phyloP scores from a whole-genome alignment of 1,140 invertebrate genomes.

The Drosophila asahinai region DNA sequence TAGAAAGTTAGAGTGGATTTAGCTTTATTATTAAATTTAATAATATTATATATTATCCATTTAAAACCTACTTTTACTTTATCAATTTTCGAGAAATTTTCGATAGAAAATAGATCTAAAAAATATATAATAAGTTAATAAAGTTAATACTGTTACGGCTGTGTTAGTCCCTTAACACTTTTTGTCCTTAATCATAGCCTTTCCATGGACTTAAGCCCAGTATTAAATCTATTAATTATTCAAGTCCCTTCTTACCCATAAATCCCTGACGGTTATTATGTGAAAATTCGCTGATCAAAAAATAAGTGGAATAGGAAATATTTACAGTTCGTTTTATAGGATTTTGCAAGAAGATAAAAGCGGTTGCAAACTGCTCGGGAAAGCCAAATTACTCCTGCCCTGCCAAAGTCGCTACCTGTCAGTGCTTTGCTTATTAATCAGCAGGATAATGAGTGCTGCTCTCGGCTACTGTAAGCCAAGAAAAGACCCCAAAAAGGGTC shows the following conservation, averaged over 20 bases:
- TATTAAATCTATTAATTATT: not conserved
- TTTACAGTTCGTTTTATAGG: not conserved
- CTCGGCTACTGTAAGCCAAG: not conserved
- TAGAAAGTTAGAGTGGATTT: too few species aligned
- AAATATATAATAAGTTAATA: too few species aligned
- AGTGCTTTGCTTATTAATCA: constrained; percentile 45
- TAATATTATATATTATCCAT: too few species aligned
- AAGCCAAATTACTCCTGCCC: not conserved
- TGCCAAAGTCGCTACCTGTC: constrained; percentile 2
- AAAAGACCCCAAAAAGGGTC: constrained; percentile 21
- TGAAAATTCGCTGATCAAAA: not conserved
- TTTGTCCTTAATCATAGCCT: too few species aligned
- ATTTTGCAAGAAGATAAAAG: too few species aligned
- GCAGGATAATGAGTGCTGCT: constrained; percentile 41
- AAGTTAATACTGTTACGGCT: not conserved
- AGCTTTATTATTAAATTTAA: too few species aligned
- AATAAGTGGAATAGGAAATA: not conserved
- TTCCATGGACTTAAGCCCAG: not conserved
- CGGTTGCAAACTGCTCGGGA: not conserved
- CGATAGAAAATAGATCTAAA: too few species aligned
- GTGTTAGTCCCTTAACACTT: not conserved
- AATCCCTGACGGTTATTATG: not conserved
- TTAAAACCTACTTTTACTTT: too few species aligned
- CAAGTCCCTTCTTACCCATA: not conserved
- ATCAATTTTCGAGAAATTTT: too few species aligned